Base-by-base conservation (phyloP, 2,888 invertebrate species). In the Oscheius sp. region DNA sequence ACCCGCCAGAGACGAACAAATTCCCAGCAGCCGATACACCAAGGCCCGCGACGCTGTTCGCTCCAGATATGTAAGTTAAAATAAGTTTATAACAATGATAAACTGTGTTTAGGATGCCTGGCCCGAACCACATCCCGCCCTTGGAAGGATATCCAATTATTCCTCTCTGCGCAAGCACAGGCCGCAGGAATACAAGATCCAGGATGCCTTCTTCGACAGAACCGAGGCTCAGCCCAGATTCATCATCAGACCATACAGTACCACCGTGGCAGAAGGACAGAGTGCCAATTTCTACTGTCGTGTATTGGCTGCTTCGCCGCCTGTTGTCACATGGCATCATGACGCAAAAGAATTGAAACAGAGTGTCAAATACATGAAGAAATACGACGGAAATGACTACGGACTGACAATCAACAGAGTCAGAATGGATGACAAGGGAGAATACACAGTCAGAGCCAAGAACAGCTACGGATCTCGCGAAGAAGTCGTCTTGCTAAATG, bases 301-400 rank as follows among this genome's bases (percentile, higher is more conserved):
- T 86, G 94, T 99, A 84, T 95, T 99, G 88, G 91, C 91, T 56
- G 95, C 95, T 0, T 96, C 98, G 29, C 92, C 96, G 25, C 95
- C 98, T 46, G 95, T 95, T 0, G 92, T 99, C 77, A 94, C 95
- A 25, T 99, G 99, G 99, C 94, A 93, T 81, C 93, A 94, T 88
- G 96, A 95, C 90, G 95, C 94, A 90, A 92, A 93, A 88, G 97
- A 97, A 89, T 91, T 99, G 70, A 92, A 95, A 71, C 98, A 99
- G 91, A 96, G 96, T 84, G 96, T 97, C 81, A 99, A 99, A 90
- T 96, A 94, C 90, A 99, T 99, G 98, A 98, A 98, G 91, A 93
- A 96, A 87, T 99, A 98, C 89, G 92, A 93, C 55, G 95, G 94
- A 70, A 95, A 97, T 86, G 96, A 98, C 88, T 99, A 95, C 90